A percentile compares a stretch with the other conserved stretches of the same genome.
These are phyloP conservation scores for Lasius platythorax DNA, from an alignment of 2,888 invertebrate genomes.

Conservation along the genomic window DNA sequence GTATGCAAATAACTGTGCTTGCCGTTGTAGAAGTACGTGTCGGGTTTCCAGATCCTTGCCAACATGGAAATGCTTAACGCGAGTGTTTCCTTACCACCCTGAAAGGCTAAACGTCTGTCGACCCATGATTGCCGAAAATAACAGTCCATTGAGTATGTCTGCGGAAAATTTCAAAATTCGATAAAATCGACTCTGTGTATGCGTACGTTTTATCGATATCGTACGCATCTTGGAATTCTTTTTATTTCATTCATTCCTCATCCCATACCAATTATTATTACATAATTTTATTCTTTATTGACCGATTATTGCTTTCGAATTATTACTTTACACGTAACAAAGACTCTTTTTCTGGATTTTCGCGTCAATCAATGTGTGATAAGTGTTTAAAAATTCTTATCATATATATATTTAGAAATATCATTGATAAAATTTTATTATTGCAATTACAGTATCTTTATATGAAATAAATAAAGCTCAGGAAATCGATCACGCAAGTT, in stretches of 20 bases:
- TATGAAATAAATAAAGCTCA: neutral
- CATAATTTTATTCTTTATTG: neutral
- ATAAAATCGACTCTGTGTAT: conserved; percentile 23
- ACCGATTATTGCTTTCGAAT: neutral
- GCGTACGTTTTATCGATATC: neutral
- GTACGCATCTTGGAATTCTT: neutral
- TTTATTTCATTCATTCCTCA: neutral
- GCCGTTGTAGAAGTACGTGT: conserved; percentile 94
- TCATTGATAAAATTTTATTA: neutral
- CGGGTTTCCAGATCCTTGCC: conserved; percentile 94
- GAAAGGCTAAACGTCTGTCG: conserved; percentile 92
- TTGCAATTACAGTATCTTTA: neutral
- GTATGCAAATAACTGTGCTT: conserved; percentile 94
- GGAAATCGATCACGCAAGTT: neutral
- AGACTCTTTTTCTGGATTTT: neutral
- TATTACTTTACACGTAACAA: neutral
- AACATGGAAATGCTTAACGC: conserved; percentile 93
- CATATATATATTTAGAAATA: neutral
- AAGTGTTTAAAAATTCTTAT: too few relatives aligned
- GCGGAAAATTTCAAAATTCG: conserved; percentile 65
- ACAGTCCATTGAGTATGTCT: conserved; percentile 96
- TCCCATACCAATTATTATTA: neutral
- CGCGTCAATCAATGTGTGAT: too few relatives aligned
- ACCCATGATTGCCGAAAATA: conserved; percentile 95
- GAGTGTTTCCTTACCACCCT: conserved; percentile 89